A percentile compares a stretch with the other conserved stretches of the same genome.
Evolutionary conservation across 2,797 vertebrate species (phyloP).

Genomic region (Coluber constrictor): DNA sequence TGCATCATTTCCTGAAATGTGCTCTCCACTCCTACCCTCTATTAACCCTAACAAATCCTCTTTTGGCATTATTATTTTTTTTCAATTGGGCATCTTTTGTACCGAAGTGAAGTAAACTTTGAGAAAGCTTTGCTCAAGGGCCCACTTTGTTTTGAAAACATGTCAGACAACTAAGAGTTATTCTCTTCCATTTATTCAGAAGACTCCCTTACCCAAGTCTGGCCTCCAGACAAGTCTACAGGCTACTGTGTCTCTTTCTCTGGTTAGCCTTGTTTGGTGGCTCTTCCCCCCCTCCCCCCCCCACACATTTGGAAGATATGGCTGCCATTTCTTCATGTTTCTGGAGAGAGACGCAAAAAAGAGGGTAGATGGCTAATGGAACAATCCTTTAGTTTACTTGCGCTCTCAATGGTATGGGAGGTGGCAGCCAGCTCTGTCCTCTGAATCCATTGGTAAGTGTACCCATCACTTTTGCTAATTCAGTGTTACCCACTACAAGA

Average conservation of each 20-base stretch:
- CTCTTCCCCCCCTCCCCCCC: fast-evolving
- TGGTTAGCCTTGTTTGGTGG: not conserved
- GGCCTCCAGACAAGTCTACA: not conserved
- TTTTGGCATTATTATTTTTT: too few relatives aligned
- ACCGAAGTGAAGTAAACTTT: not conserved
- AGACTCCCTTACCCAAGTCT: not conserved
- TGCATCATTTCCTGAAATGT: not conserved
- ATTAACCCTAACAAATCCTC: not conserved
- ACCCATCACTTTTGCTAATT: not conserved
- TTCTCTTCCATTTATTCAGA: not conserved
- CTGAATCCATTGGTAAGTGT: not conserved
- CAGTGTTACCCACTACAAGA: not conserved
- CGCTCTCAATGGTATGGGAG: not conserved
- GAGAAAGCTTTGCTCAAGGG: not conserved
- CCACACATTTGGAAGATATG: not conserved
- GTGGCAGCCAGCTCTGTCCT: not conserved
- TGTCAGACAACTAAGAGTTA: not conserved
- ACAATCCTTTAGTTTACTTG: not conserved
- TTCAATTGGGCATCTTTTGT: not conserved
- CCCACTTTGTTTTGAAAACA: not conserved
- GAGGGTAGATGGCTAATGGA: not conserved
- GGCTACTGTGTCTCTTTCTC: not conserved
- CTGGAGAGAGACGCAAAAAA: not conserved
- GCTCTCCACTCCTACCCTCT: not conserved
- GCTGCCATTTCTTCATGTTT: not conserved